These are phyloP conservation scores for Lethrus apterus DNA, from an alignment of 1,140 invertebrate genomes.

Conservation along the genomic window DNA sequence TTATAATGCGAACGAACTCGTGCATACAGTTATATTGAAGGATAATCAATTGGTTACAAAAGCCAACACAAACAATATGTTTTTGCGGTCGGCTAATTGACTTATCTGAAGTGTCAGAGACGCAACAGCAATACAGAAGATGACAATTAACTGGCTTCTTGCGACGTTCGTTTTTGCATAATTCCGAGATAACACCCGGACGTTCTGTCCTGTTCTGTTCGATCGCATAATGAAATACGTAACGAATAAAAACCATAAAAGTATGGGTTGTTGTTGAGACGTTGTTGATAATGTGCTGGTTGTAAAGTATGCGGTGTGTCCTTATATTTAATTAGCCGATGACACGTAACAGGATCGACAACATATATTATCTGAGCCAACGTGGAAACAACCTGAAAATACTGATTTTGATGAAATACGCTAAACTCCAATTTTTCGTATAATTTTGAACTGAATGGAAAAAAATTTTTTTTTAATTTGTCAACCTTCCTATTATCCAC, in stretches of 20 bases:
- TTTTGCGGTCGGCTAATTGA: slow-evolving; percentile 10
- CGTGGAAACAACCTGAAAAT: slow-evolving; percentile 8
- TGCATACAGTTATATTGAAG: slow-evolving; percentile 13
- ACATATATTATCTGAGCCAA: slow-evolving; percentile 8
- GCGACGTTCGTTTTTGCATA: slow-evolving; percentile 1
- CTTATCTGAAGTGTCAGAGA: slow-evolving; percentile 10
- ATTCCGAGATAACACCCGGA: neutral
- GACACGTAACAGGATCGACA: slow-evolving; percentile 10
- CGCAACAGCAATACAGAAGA: slow-evolving; percentile 8
- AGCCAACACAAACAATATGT: slow-evolving; percentile 11
- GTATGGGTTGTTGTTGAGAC: no score
- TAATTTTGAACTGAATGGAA: no score
- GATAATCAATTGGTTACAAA: slow-evolving; percentile 13
- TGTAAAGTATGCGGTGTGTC: slow-evolving; percentile 9
- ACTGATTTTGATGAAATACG: no score
- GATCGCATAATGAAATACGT: no score
- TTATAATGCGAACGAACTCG: no score
- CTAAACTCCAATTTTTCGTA: no score
- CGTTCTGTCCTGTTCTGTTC: neutral
- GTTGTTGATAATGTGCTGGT: slow-evolving; percentile 7
- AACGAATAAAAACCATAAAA: no score
- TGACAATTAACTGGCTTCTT: slow-evolving; percentile 12
- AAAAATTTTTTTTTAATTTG: no score
- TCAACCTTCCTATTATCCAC: no score
- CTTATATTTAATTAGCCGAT: slow-evolving; percentile 13